A percentile compares a stretch with the other conserved stretches of the same genome.
Evolutionary conservation across 1,140 invertebrate species (phyloP).

Genomic region (Archivesica marissinica): DNA sequence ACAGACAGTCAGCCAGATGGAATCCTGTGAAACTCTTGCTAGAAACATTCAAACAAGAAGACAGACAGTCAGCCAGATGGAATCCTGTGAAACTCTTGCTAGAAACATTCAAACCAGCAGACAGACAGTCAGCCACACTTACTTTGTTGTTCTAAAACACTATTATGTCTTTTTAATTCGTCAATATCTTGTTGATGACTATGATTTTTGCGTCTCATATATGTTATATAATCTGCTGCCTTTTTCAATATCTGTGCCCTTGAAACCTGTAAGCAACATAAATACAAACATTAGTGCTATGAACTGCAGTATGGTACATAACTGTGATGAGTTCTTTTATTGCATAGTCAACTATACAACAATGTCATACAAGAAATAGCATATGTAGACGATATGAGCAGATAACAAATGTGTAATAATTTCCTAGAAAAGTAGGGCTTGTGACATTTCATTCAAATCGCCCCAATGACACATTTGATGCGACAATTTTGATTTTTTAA

Average conservation of each 20-base stretch:
- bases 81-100: neutral
- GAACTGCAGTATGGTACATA: neutral
- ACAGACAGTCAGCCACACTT: slow-evolving; percentile 72
- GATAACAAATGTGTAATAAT: too few species aligned
- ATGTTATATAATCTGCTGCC: slow-evolving; percentile 98
- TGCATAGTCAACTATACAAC: too few species aligned
- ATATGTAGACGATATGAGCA: neutral
- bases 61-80: neutral
- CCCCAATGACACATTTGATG: too few species aligned
- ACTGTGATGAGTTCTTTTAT: neutral
- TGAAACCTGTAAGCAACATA: slow-evolving; percentile 91
- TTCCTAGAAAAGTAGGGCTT: too few species aligned
- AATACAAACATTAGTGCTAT: neutral
- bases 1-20: too few species aligned
- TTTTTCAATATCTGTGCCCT: slow-evolving; percentile 99
- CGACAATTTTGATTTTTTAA: too few species aligned
- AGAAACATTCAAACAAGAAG: neutral
- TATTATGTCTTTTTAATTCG: slow-evolving; percentile 96
- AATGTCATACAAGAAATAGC: neutral
- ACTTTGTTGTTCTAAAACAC: slow-evolving; percentile 95
- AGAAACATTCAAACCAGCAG: neutral
- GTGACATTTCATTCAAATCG: too few species aligned
- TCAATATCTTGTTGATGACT: slow-evolving; percentile 98
- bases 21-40: neutral
- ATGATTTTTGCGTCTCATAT: slow-evolving; percentile 96